Conservation (phyloP, 2,888 invertebrate species). For the Parnassius glacialis region DNA sequence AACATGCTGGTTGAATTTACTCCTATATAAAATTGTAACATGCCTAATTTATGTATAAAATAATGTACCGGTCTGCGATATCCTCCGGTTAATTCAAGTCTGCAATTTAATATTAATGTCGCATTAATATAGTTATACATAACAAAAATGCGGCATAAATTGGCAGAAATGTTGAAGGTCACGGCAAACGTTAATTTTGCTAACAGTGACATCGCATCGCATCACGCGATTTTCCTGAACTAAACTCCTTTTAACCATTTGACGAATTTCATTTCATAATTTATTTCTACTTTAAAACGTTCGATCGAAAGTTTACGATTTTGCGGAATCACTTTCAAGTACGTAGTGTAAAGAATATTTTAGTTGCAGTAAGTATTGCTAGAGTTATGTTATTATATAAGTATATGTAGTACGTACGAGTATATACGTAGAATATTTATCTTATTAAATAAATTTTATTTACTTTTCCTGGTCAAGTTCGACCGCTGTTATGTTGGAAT, state of each 20-base stretch:
- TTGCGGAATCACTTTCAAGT: too few relatives aligned
- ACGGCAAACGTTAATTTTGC: constrained; percentile 66
- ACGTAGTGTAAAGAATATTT: too few relatives aligned
- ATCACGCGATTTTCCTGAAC: constrained; percentile 57
- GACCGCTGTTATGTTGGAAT: too few relatives aligned
- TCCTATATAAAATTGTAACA: constrained; percentile 35
- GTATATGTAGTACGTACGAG: too few relatives aligned
- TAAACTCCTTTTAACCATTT: constrained; percentile 39
- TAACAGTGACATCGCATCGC: constrained; percentile 53
- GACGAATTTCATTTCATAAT: constrained; percentile 30
- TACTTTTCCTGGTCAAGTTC: too few relatives aligned
- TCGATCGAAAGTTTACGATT: too few relatives aligned
- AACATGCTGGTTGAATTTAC: too few relatives aligned
- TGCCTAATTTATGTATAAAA: constrained; percentile 68
- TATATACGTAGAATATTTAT: too few relatives aligned
- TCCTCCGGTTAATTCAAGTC: constrained; percentile 55
- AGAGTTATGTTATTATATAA: too few relatives aligned
- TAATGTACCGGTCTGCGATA: constrained; percentile 70
- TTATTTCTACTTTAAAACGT: too few relatives aligned
- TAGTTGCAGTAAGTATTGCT: too few relatives aligned
- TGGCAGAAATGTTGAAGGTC: constrained; percentile 47
- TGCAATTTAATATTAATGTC: constrained; percentile 57
- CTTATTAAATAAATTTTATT: too few relatives aligned
- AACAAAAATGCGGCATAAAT: constrained; percentile 34
- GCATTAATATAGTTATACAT: constrained; percentile 55